These are phyloP conservation scores for Caerostris darwini DNA, from an alignment of 1,140 invertebrate genomes.

Conservation along the genomic window DNA sequence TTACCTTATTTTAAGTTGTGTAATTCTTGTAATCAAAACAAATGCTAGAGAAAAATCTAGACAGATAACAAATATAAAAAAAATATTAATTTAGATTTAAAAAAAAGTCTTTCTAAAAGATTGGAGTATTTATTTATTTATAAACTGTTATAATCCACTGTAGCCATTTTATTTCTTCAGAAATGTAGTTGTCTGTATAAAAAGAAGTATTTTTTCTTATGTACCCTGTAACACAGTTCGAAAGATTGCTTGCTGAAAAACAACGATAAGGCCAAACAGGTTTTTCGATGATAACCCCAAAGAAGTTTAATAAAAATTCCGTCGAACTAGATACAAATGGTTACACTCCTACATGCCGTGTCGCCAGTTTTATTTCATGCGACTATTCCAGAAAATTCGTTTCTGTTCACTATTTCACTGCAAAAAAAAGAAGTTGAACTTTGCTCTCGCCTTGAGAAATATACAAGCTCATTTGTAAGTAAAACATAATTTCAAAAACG, in stretches of 20 bases:
- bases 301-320: not conserved
- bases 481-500: not conserved
- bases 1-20: too few species aligned
- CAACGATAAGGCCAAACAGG: not conserved
- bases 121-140: too few species aligned
- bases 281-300: not conserved
- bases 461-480: not conserved
- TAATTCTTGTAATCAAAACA: too few species aligned
- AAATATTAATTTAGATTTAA: too few species aligned
- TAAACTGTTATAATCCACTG: too few species aligned
- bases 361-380: not conserved
- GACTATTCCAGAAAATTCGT: not conserved
- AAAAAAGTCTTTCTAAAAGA: too few species aligned
- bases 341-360: not conserved
- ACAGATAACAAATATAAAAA: too few species aligned
- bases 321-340: not conserved
- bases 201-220: too few species aligned
- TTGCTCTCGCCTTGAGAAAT: not conserved
- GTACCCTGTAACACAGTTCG: too few species aligned
- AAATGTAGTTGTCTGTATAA: too few species aligned
- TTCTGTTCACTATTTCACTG: not conserved
- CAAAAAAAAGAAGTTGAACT: not conserved
- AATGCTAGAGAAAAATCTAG: too few species aligned
- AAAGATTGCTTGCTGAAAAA: not conserved
- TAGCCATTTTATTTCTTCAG: too few species aligned